These are phyloP conservation scores for Aleiodes leptofemur DNA, from an alignment of 2,888 invertebrate genomes.

Conservation along the genomic window DNA sequence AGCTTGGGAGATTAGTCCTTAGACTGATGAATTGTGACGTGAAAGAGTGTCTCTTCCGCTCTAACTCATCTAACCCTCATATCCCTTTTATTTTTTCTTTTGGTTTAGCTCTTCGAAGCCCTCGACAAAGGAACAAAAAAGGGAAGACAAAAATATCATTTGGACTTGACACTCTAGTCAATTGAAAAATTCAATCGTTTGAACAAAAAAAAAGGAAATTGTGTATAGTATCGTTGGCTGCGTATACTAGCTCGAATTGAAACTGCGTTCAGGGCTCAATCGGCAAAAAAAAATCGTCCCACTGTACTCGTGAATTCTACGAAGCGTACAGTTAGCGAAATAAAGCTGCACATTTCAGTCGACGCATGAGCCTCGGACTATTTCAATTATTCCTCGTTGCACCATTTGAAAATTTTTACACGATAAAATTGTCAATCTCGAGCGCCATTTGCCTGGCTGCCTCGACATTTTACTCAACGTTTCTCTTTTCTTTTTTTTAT, in stretches of 20 bases:
- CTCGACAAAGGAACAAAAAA: neutral
- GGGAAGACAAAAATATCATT: constrained; percentile 10
- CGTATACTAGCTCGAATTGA: constrained; percentile 9
- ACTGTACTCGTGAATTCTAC: constrained; percentile 19
- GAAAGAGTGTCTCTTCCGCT: constrained; percentile 30
- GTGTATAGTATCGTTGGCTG: constrained; percentile 18
- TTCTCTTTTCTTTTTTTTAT: neutral
- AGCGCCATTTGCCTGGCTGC: constrained; percentile 23
- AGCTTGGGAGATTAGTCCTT: constrained; percentile 51
- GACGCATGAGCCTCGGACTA: constrained; percentile 20
- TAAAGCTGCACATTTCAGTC: constrained; percentile 28
- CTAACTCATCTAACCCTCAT: neutral
- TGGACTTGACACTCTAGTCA: constrained; percentile 29
- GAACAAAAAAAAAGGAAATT: constrained; percentile 12
- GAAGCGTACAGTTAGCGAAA: constrained; percentile 26
- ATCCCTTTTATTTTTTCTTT: neutral
- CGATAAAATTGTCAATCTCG: constrained; percentile 31
- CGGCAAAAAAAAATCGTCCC: constrained; percentile 13
- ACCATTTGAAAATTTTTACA: constrained; percentile 27
- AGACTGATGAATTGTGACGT: constrained; percentile 53
- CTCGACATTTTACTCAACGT: constrained; percentile 21
- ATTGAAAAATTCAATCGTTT: constrained; percentile 26
- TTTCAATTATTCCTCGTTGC: constrained; percentile 23
- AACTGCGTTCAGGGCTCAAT: constrained; percentile 6
- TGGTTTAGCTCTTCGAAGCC: neutral